A percentile compares a stretch with the other conserved stretches of the same genome.
Conservation (phyloP, 2,888 invertebrate species). For the Ophion ellenae region DNA sequence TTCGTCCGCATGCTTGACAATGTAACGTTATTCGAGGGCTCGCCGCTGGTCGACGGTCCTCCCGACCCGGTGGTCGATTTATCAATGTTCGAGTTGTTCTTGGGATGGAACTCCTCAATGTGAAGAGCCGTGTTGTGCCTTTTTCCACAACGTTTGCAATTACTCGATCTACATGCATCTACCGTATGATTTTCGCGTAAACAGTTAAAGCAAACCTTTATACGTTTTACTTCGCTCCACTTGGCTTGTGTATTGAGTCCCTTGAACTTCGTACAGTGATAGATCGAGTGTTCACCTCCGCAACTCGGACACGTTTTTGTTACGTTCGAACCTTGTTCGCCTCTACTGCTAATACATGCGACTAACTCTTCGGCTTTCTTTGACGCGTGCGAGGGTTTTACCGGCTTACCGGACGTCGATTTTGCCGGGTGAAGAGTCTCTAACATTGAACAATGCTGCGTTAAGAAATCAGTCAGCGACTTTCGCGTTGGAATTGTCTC, state of each 20-base stretch:
- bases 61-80: too few relatives aligned
- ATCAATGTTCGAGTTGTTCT: too few relatives aligned
- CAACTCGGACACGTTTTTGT: slow-evolving; percentile 47
- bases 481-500: not conserved
- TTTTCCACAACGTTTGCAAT: too few relatives aligned
- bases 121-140: too few relatives aligned
- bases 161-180: too few relatives aligned
- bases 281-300: slow-evolving; percentile 50
- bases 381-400: slow-evolving; percentile 7
- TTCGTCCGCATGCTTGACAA: not conserved
- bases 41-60: too few relatives aligned
- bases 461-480: slow-evolving; percentile 15
- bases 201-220: slow-evolving; percentile 26
- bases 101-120: too few relatives aligned
- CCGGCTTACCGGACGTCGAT: not conserved
- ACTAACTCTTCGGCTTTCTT: too few relatives aligned
- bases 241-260: slow-evolving; percentile 47
- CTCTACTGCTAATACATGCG: too few relatives aligned
- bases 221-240: slow-evolving; percentile 48
- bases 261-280: slow-evolving; percentile 54
- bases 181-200: too few relatives aligned
- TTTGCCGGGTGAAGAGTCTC: slow-evolving; percentile 41
- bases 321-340: slow-evolving; percentile 11
- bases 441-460: slow-evolving; percentile 46
- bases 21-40: too few relatives aligned